These are phyloP conservation scores for Bombus pascuorum DNA, from an alignment of 1,140 invertebrate species.

Conservation along the genomic window DNA sequence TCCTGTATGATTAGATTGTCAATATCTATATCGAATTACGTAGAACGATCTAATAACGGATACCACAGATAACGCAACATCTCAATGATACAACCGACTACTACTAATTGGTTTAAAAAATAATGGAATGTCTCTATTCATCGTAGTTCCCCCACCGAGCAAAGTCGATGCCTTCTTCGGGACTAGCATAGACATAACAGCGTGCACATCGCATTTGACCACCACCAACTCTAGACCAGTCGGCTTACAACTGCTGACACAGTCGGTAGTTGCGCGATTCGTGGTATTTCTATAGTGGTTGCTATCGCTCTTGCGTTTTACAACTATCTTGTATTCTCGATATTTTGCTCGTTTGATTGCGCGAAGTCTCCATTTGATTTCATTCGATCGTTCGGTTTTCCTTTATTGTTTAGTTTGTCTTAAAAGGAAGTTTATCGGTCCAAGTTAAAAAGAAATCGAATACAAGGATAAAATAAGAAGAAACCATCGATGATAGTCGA, in stretches of 20 bases:
- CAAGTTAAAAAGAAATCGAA: neutral
- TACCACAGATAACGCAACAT: rapidly evolving
- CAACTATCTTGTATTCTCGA: neutral
- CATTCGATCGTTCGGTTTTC: neutral
- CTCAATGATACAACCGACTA: no score
- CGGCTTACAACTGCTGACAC: constrained; percentile 24
- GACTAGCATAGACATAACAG: constrained; percentile 10
- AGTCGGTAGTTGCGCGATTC: constrained; percentile 14
- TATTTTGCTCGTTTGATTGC: neutral
- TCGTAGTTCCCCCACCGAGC: neutral
- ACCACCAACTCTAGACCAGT: constrained; percentile 29
- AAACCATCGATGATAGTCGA: neutral
- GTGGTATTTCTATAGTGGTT: neutral
- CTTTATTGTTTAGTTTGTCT: neutral
- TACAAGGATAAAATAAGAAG: neutral
- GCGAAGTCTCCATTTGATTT: neutral
- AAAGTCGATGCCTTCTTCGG: neutral
- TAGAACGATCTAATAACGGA: neutral
- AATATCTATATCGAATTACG: no score
- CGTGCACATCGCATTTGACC: constrained; percentile 31
- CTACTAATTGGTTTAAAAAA: neutral
- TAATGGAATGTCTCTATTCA: neutral
- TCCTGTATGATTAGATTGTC: no score
- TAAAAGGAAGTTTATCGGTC: no score
- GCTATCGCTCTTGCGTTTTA: neutral